Conservation (phyloP, 2,113 vertebrate species). For the Cisticola juncidis region DNA sequence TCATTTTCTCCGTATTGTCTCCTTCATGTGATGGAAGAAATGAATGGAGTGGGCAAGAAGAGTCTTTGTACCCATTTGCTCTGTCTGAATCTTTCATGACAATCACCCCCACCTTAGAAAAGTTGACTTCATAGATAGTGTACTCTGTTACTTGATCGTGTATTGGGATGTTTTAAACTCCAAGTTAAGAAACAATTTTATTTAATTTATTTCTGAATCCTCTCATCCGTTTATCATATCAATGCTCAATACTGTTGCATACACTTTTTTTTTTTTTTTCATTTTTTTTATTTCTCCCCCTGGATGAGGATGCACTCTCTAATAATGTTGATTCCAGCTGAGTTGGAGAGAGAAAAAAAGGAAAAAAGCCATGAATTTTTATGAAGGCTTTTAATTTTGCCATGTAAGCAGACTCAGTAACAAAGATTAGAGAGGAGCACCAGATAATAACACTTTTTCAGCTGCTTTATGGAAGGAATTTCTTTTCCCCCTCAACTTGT, state of each 20-base stretch:
- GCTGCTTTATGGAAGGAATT: background rate
- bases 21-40: background rate
- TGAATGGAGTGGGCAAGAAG: background rate
- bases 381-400: background rate
- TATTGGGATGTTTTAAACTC: background rate
- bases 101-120: accelerated
- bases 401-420: background rate
- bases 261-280: background rate
- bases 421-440: background rate
- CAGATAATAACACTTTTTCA: background rate
- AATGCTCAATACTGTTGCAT: background rate
- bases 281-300: accelerated
- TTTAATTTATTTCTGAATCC: background rate
- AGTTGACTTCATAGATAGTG: background rate
- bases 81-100: background rate
- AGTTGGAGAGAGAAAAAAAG: background rate
- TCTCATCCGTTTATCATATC: background rate
- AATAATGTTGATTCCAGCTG: background rate
- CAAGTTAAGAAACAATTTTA: background rate
- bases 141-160: background rate
- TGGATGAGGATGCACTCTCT: background rate
- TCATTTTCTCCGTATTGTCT: background rate
- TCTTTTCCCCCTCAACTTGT: background rate
- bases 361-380: background rate
- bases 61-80: background rate